These are phyloP conservation scores for Eulemur mongoz DNA, from an alignment of 2,797 vertebrate genomes.

Conservation along the genomic window DNA sequence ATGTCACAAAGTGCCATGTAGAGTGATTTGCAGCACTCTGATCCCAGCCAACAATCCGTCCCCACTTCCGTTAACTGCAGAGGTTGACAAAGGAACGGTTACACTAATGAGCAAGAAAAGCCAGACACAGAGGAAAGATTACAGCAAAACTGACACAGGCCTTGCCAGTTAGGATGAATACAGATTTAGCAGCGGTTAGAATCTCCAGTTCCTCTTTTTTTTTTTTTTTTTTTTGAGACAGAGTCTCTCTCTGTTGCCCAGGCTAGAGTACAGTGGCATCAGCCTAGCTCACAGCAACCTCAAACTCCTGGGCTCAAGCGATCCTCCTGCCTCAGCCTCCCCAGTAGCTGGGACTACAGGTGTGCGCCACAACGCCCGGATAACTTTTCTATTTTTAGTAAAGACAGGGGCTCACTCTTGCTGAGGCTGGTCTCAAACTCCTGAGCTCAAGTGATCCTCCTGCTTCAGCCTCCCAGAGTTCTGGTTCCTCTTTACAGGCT, in stretches of 20 bases:
- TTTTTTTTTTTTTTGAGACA: neutral
- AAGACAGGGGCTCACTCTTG: no score
- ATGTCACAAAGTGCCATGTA: neutral
- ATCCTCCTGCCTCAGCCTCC: no score
- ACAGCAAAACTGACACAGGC: neutral
- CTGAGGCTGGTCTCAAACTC: no score
- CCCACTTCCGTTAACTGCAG: neutral
- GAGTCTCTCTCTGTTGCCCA: no score
- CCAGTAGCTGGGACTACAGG: no score
- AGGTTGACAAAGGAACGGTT: neutral
- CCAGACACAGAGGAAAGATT: neutral
- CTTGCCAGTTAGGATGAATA: neutral
- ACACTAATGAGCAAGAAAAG: neutral
- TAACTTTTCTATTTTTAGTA: no score
- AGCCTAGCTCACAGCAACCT: no score
- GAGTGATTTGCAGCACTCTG: neutral
- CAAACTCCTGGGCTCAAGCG: no score
- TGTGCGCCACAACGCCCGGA: accelerated
- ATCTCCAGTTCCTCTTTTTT: neutral
- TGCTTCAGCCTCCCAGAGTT: no score
- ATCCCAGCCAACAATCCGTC: neutral
- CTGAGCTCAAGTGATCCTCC: no score
- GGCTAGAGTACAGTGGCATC: no score
- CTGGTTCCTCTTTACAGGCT: neutral
- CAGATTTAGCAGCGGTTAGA: neutral